Evolutionary conservation across 1,140 invertebrate genomes (phyloP), one percentile per base, ranked within the genome.

Genomic region (Drosophila nikananu): DNA sequence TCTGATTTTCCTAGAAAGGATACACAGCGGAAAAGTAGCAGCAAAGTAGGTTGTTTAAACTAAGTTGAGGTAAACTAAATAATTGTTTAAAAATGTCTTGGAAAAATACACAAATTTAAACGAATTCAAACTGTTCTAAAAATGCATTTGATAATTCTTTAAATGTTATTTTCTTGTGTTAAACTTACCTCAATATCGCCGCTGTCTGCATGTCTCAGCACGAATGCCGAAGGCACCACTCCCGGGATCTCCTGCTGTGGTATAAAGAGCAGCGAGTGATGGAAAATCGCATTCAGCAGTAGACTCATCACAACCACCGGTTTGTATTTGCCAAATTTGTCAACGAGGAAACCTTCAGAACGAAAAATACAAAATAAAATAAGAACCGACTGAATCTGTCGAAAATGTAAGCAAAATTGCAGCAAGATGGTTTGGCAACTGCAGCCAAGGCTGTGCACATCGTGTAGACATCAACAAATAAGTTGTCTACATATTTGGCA

Each of bases 291-390:
- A 91, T 96, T 96, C 59, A 96, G 92, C 46, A 96, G 94, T 54
- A 97, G 94, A 67, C 96, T 95, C 63, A 96, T 94, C 78, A 97
- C 95, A 44, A 97, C 95, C 17, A 97, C 96, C 6, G 95, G 95
- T 90, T 97, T 97, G 86, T 97, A 97, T 92, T 96, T 95, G 49
- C 96, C 96, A 86, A 97, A 96, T 93, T 96, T 96, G 92, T 97
- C 96, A 71, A 97, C 96, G 67, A 97, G 92, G 93, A 96, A 96
- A 80, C 96, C 96, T 96, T 70, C 42, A 27, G 30, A 46, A 27
- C 21, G 19, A 61, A 37, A 32, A 17, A 23, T 27, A 66, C 10
- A 59, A 66, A 51, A 52, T 23, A 23, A 37, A 44, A 19, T 30
- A 52, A 25, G 21, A 32, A 19, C 27, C 2, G 8, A 12, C 23